Evolutionary conservation across 2,888 invertebrate genomes (phyloP).

Genomic region (Arrhopalites spinosus): DNA sequence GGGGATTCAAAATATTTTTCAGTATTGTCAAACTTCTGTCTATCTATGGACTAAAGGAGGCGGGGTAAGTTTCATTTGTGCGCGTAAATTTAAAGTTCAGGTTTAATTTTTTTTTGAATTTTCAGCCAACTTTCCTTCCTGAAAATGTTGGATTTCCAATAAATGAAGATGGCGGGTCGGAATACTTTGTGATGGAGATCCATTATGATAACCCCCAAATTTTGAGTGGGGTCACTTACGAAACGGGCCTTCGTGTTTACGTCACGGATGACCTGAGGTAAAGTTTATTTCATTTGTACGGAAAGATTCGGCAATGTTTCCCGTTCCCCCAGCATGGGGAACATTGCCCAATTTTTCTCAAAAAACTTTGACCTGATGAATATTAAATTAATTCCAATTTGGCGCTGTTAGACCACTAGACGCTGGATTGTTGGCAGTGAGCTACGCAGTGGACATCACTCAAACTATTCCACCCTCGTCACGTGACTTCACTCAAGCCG

Average conservation of each 20-base stretch:
- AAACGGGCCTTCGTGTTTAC: conserved; percentile 77
- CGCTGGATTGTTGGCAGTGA: neutral
- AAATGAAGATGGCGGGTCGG: conserved; percentile 71
- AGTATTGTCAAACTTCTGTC: neutral
- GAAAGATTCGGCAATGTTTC: no score
- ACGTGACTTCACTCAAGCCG: neutral
- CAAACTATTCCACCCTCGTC: neutral
- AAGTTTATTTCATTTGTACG: no score
- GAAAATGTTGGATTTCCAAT: conserved; percentile 79
- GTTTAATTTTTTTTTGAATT: no score
- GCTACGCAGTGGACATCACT: neutral
- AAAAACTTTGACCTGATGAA: no score
- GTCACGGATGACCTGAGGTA: conserved; percentile 72
- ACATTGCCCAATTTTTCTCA: no score
- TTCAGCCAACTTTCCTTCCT: conserved; percentile 78
- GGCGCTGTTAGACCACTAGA: neutral
- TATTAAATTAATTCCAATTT: no score
- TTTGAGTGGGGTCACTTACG: conserved; percentile 60
- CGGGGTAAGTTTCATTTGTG: neutral
- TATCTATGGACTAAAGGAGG: conserved; percentile 10
- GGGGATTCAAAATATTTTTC: neutral
- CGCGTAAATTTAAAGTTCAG: no score
- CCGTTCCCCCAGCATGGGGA: no score
- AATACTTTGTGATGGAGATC: conserved; percentile 85
- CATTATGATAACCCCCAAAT: conserved; percentile 77